Conservation (phyloP, 2,888 invertebrate genomes). For the Poecilus cupreus region DNA sequence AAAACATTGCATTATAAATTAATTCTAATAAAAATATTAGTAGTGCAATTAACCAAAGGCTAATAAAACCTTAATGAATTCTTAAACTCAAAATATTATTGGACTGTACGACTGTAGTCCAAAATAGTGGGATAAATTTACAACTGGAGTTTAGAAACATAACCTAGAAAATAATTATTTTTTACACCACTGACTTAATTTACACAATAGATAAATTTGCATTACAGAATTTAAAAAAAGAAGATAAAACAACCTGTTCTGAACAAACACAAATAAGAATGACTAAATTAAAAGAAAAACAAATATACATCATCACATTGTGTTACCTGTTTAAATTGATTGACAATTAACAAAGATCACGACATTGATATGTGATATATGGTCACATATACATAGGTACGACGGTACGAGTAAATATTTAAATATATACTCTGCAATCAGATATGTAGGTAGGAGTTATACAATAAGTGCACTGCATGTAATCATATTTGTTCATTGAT, state of each 20-base stretch:
- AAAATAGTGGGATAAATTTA: neutral
- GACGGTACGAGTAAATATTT: constrained; percentile 1
- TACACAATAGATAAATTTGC: neutral
- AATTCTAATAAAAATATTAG: too few relatives aligned
- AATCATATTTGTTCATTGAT: neutral
- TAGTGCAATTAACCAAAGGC: neutral
- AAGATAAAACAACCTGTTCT: constrained; percentile 2
- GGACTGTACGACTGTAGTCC: neutral
- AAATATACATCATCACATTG: constrained; percentile 16
- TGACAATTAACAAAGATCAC: constrained; percentile 17
- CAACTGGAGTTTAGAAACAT: neutral
- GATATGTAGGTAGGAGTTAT: neutral
- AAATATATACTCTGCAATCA: constrained; percentile 1
- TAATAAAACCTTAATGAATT: neutral
- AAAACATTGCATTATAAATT: neutral
- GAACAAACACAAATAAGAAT: too few relatives aligned
- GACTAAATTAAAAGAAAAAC: neutral
- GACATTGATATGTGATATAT: constrained; percentile 36
- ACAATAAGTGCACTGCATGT: neutral
- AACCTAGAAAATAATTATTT: neutral
- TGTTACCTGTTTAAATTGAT: constrained; percentile 7
- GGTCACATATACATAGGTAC: constrained; percentile 19
- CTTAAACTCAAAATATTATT: too few relatives aligned
- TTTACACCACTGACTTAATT: neutral
- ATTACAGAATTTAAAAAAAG: neutral